Base-by-base conservation (phyloP, 2,888 invertebrate genomes). In the Ormyrus labotus region DNA sequence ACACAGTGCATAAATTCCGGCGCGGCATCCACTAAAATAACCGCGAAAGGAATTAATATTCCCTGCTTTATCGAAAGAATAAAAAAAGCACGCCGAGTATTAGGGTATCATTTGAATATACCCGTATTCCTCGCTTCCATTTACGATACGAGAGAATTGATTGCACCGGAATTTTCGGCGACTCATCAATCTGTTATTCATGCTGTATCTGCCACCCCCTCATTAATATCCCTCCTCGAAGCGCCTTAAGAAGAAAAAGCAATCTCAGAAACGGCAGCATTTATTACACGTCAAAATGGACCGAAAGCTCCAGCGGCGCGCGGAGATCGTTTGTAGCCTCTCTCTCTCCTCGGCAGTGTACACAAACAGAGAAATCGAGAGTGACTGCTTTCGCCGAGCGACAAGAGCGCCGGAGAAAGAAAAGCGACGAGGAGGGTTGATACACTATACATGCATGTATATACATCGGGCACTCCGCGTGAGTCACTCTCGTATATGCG, bases 321-420 rank as follows among this genome's bases (percentile, higher is more conserved):
- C 10, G 34, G 48, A 68, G 55, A 67, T 53, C 67, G 45, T 61
- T 61, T 61, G 61, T 61, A 61, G 47, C 8, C 11, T 1, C 6
- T 10, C 11, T 19, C 55, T 68, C 55, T 47, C n/a, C 61, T 53
- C 47, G 65, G 10, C 69, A 69, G 47, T 72, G 58, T 64, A 73
- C 60, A 65, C 70, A 80, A 71, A 75, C 69, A 75, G 58, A 80
- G 70, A 75, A 80, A 80, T 75, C 70, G 80, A 75, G 68, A 75
- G 71, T 71, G 80, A 75, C 74, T 68, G 68, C 51, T 45, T 34
- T 34, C 34, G 34, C 34, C 48, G 68, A 47, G 48, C 55, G 58
- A 47, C 47, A 50, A 11, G 70, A 6, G 48, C 53, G 45, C 57
- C 50, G 53, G 48, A 53, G 63, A 72, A 63, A 63, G 75, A 71